Evolutionary conservation across 2,888 invertebrate genomes (phyloP).

Genomic region (Aleiodes alternator): DNA sequence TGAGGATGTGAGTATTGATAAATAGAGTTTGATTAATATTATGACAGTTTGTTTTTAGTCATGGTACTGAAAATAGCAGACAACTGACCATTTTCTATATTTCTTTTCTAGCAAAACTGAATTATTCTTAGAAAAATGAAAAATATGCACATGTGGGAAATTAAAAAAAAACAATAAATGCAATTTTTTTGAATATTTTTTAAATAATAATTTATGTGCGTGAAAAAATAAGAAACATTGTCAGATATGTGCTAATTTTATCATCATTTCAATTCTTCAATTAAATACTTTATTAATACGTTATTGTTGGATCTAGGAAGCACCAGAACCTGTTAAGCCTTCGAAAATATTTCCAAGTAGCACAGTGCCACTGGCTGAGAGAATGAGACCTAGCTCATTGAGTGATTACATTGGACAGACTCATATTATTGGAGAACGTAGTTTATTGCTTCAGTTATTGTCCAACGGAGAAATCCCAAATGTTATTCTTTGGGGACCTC

Average conservation of each 20-base stretch:
- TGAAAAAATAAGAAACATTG: too few species aligned
- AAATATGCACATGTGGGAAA: too few species aligned
- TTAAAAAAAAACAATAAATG: too few species aligned
- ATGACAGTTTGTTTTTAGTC: too few species aligned
- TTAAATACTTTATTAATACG: not conserved
- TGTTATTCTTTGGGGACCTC: conserved; percentile 91
- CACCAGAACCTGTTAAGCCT: conserved; percentile 38
- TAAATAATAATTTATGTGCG: too few species aligned
- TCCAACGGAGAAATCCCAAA: conserved; percentile 84
- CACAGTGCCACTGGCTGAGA: conserved; percentile 82
- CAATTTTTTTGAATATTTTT: too few species aligned
- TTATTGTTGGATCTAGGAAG: conserved; percentile 48
- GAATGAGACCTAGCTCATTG: conserved; percentile 82
- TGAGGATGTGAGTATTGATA: not conserved
- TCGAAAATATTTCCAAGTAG: conserved; percentile 47
- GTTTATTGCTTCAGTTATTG: conserved; percentile 81
- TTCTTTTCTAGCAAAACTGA: too few species aligned
- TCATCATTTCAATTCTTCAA: not conserved
- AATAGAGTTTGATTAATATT: not conserved
- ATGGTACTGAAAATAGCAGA: too few species aligned
- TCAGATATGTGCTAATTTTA: too few species aligned
- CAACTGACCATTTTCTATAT: too few species aligned
- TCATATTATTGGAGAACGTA: conserved; percentile 82
- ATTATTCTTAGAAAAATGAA: too few species aligned
- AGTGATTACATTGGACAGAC: conserved; percentile 84